Conservation (phyloP, 2,888 invertebrate species). For the Drosophila birchii region DNA sequence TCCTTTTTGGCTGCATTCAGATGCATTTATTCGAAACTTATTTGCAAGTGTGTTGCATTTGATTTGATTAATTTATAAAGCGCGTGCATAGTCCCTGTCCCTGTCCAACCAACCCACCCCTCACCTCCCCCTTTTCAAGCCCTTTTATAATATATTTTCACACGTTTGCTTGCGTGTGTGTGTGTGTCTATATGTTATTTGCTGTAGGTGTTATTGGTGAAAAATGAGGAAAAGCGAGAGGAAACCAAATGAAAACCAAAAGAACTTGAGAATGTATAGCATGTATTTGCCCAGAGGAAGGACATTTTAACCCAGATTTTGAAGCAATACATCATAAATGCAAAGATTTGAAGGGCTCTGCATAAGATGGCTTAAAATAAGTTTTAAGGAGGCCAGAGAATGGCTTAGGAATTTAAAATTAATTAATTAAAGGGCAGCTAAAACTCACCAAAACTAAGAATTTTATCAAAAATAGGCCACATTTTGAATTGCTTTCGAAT, state of each 20-base stretch:
- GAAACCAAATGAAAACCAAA: conserved; percentile 4
- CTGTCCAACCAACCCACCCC: neutral
- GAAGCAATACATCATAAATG: neutral
- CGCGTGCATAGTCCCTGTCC: conserved; percentile 22
- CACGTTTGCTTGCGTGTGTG: conserved; percentile 20
- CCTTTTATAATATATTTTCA: conserved; percentile 19
- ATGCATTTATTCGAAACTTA: conserved; percentile 55
- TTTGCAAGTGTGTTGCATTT: conserved; percentile 63
- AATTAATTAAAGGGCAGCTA: neutral
- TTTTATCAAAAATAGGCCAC: neutral
- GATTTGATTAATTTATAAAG: conserved; percentile 71
- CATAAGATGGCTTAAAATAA: neutral
- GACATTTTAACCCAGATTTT: conserved; percentile 15
- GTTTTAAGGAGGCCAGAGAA: neutral
- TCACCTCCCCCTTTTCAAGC: neutral
- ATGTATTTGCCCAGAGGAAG: conserved; percentile 14
- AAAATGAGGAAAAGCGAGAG: conserved; percentile 29
- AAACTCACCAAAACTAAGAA: neutral
- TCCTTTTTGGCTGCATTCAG: conserved; percentile 31
- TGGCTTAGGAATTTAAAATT: neutral
- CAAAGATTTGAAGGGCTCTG: conserved; percentile 6
- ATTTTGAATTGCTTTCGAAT: neutral
- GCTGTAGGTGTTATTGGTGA: conserved; percentile 69
- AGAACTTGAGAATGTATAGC: conserved; percentile 8
- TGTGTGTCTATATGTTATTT: conserved; percentile 54